A percentile compares a stretch with the other conserved stretches of the same genome.
Conservation (phyloP, 2,113 vertebrate species). For the Chionis minor region DNA sequence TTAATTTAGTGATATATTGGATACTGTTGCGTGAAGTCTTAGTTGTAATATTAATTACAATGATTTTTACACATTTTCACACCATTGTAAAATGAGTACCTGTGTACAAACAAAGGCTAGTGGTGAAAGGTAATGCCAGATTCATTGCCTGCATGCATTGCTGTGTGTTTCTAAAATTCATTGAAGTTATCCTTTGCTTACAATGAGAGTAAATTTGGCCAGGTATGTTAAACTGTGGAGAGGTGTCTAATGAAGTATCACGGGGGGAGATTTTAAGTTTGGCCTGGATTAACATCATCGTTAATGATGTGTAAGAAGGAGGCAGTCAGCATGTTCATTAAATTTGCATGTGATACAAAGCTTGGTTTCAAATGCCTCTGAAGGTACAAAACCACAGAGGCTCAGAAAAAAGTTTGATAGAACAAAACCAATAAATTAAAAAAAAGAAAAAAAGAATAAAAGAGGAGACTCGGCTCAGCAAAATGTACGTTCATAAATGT, state of each 20-base stretch:
- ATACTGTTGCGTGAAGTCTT: not conserved
- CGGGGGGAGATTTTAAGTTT: not conserved
- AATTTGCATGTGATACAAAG: not conserved
- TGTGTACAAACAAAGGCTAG: not conserved
- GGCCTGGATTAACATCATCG: not conserved
- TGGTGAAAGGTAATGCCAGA: not conserved
- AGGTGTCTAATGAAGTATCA: not conserved
- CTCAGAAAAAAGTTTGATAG: not conserved
- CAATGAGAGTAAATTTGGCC: not conserved
- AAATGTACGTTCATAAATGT: not conserved
- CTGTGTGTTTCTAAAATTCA: not conserved
- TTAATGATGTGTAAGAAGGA: slow-evolving; percentile 5
- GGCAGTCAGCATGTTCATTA: not conserved
- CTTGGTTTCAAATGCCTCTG: not conserved
- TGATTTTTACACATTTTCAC: not conserved
- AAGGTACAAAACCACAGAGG: not conserved
- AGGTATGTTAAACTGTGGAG: not conserved
- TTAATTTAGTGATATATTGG: not conserved
- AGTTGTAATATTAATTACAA: slow-evolving; percentile 12
- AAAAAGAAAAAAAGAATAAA: too few species aligned
- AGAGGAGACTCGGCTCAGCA: not conserved
- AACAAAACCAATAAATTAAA: not conserved
- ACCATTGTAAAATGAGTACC: not conserved
- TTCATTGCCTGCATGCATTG: not conserved
- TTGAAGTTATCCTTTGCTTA: not conserved